Conservation (phyloP, 2,113 vertebrate species). For the Calcarius ornatus region DNA sequence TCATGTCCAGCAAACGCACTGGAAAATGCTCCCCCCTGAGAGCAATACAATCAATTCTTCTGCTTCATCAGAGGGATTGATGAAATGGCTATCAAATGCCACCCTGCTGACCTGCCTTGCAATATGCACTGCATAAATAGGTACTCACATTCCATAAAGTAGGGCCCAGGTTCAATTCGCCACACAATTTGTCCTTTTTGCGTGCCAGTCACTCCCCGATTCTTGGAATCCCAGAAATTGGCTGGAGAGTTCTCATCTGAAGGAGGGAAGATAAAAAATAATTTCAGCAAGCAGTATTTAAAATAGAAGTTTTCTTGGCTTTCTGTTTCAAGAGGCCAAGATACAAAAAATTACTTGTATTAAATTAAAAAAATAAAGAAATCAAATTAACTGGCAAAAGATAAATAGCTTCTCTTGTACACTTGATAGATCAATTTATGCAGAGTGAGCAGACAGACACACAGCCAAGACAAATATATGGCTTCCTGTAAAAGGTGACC, state of each 20-base stretch:
- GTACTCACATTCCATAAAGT: conserved; percentile 97
- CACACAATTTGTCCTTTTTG: conserved; percentile 97
- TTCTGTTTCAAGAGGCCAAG: neutral
- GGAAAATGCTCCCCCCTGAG: neutral
- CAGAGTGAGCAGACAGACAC: neutral
- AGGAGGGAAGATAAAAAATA: neutral
- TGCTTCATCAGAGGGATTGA: neutral
- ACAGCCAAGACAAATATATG: neutral
- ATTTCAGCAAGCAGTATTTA: neutral
- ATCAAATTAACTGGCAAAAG: neutral
- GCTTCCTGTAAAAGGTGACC: neutral
- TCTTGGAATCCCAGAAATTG: conserved; percentile 99
- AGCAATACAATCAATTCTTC: neutral
- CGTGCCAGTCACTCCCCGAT: conserved; percentile 94
- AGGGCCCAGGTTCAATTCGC: conserved; percentile 94
- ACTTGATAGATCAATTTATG: neutral
- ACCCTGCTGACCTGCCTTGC: neutral
- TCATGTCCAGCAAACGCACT: rapidly evolving
- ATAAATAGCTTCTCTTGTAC: neutral
- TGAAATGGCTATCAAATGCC: neutral
- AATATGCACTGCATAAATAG: neutral
- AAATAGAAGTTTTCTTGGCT: neutral
- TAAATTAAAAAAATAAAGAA: neutral
- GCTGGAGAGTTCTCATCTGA: conserved; percentile 96
- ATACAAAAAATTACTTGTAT: neutral